Conservation (phyloP, 2,113 vertebrate genomes). For the Periophthalmodon schlosseri region DNA sequence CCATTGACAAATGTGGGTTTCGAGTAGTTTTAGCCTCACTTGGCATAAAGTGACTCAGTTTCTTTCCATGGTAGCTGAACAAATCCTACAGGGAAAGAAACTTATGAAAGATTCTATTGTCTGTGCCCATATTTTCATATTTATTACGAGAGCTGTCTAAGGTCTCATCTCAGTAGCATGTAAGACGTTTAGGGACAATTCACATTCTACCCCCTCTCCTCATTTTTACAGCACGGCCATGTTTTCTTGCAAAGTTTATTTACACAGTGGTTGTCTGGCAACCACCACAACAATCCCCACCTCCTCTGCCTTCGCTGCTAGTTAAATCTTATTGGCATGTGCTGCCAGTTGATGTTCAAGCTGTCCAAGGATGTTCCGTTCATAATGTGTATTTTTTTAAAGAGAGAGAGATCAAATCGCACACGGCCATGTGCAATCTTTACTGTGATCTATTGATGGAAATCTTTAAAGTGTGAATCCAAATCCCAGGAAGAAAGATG, state of each 20-base stretch:
- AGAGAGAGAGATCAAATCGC: constrained; percentile 3
- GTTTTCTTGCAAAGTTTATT: constrained; percentile 63
- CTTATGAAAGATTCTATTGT: background rate
- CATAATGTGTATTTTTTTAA: background rate
- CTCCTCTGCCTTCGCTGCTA: constrained; percentile 47
- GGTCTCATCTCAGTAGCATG: constrained; percentile 24
- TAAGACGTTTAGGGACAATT: constrained; percentile 33
- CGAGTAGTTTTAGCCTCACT: background rate
- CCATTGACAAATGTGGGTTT: background rate
- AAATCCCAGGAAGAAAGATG: constrained; percentile 13
- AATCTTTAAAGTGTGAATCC: constrained; percentile 25
- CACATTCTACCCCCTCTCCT: constrained; percentile 14
- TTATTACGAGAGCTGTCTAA: constrained; percentile 24
- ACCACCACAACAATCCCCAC: constrained; percentile 67
- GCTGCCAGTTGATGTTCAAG: constrained; percentile 30
- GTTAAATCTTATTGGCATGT: constrained; percentile 53
- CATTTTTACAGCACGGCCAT: constrained; percentile 27
- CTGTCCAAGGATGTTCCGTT: constrained; percentile 60
- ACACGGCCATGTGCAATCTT: background rate
- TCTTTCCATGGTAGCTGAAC: background rate
- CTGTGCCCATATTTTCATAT: background rate
- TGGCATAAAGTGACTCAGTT: background rate
- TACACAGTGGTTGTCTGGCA: constrained; percentile 63
- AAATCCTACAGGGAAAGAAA: background rate
- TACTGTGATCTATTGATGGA: constrained; percentile 4